A percentile compares a stretch with the other conserved stretches of the same genome.
Evolutionary conservation across 2,888 invertebrate species (phyloP).

Genomic region (Heliconius ethilla): DNA sequence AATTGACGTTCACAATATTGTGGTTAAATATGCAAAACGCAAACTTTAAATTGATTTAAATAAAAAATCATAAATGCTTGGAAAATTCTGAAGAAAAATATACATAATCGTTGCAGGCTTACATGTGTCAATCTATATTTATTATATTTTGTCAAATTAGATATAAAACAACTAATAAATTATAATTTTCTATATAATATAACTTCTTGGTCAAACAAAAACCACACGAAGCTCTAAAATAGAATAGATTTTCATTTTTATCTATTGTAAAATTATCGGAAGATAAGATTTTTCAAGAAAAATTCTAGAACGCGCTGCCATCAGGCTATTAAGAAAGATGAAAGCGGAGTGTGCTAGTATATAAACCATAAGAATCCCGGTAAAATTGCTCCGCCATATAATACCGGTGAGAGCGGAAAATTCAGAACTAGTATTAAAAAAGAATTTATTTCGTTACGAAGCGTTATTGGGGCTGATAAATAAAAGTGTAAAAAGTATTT

Average conservation of each 20-base stretch:
- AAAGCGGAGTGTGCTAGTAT: conserved; percentile 7
- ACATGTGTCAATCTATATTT: too few relatives aligned
- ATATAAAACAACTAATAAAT: too few relatives aligned
- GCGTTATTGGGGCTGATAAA: conserved; percentile 1
- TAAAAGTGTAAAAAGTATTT: conserved; percentile 12
- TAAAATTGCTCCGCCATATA: conserved; percentile 1
- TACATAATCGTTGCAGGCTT: too few relatives aligned
- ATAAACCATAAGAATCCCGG: conserved; percentile 8
- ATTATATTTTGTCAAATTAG: too few relatives aligned
- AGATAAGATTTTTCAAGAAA: conserved; percentile 8
- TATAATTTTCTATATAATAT: too few relatives aligned
- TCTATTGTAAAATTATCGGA: not conserved
- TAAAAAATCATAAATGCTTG: too few relatives aligned
- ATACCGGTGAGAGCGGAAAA: not conserved
- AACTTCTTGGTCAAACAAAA: not conserved
- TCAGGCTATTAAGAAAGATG: conserved; percentile 16
- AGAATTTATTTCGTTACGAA: conserved; percentile 14
- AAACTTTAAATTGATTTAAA: too few relatives aligned
- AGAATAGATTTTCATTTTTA: not conserved
- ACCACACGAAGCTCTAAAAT: not conserved
- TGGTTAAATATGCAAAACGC: too few relatives aligned
- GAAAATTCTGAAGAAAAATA: too few relatives aligned
- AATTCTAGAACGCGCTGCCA: conserved; percentile 3
- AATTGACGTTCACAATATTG: too few relatives aligned
- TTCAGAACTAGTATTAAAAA: not conserved